Evolutionary conservation across 2,113 vertebrate species (phyloP).

Genomic region (Crotalus helleri): DNA sequence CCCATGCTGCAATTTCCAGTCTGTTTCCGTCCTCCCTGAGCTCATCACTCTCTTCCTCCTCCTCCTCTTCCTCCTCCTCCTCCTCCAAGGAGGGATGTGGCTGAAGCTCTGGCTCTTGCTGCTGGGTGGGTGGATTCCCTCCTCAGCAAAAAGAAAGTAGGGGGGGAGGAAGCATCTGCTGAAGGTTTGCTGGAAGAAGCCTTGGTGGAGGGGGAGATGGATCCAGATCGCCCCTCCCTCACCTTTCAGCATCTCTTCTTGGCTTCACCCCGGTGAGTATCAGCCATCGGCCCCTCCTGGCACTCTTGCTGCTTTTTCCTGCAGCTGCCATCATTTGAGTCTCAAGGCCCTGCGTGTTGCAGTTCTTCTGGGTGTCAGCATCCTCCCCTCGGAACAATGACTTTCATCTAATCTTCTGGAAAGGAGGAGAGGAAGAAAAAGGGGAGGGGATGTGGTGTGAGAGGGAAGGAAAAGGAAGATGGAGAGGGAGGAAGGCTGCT

Average conservation of each 20-base stretch:
- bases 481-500: neutral
- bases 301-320: neutral
- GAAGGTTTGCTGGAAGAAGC: slow-evolving; percentile 64
- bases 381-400: slow-evolving; percentile 30
- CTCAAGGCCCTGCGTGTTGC: neutral
- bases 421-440: slow-evolving; percentile 36
- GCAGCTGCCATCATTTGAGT: neutral
- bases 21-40: slow-evolving; percentile 50
- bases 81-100: slow-evolving; percentile 65
- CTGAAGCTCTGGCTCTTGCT: slow-evolving; percentile 44
- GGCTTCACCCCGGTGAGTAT: slow-evolving; percentile 66
- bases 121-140: slow-evolving; percentile 60
- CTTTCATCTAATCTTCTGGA: slow-evolving; percentile 15
- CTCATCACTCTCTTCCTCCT: slow-evolving; percentile 58
- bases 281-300: neutral
- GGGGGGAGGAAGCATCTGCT: slow-evolving; percentile 54
- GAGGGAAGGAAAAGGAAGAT: slow-evolving; percentile 8
- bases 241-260: slow-evolving; percentile 58
- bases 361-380: neutral
- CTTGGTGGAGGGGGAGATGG: slow-evolving; percentile 65
- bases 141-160: slow-evolving; percentile 41
- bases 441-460: slow-evolving; percentile 18
- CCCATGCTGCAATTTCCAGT: slow-evolving; percentile 65
- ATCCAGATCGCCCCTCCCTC: slow-evolving; percentile 52
- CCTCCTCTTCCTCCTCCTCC: slow-evolving; percentile 54